Conservation (phyloP, 1,140 invertebrate species). For the Tribolium castaneum region DNA sequence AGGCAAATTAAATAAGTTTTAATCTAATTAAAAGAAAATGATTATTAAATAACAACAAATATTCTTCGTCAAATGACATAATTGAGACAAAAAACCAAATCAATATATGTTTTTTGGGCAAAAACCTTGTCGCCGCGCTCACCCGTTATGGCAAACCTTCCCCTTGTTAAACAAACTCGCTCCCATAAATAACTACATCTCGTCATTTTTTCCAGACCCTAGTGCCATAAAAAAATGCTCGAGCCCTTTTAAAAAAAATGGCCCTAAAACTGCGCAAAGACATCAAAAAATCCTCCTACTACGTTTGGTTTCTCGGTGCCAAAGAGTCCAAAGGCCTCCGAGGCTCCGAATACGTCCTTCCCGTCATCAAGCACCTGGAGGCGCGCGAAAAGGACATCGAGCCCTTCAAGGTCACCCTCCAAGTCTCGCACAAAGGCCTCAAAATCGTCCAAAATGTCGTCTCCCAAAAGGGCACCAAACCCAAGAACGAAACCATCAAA, state of each 20-base stretch:
- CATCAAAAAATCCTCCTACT: slow-evolving; percentile 96
- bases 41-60: no score
- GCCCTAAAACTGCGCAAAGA: slow-evolving; percentile 82
- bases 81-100: no score
- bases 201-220: not conserved
- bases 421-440: slow-evolving; percentile 92
- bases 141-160: no score
- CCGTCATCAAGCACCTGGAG: slow-evolving; percentile 86
- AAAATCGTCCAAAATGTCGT: slow-evolving; percentile 90
- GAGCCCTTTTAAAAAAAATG: slow-evolving; percentile 64
- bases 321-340: slow-evolving; percentile 92
- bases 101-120: no score
- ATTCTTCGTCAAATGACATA: no score
- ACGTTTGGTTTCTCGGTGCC: slow-evolving; percentile 97
- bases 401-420: slow-evolving; percentile 89
- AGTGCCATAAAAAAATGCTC: slow-evolving; percentile 40
- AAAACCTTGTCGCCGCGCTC: no score
- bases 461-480: slow-evolving; percentile 69
- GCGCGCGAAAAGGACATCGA: slow-evolving; percentile 86
- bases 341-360: slow-evolving; percentile 82
- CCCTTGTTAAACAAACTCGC: no score
- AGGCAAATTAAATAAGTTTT: no score
- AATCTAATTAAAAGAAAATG: no score
- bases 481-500: slow-evolving; percentile 80
- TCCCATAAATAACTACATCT: no score